Evolutionary conservation across 2,797 vertebrate species (phyloP), one percentile per base, ranked within the genome.

Genomic region (Tachyglossus aculeatus): DNA sequence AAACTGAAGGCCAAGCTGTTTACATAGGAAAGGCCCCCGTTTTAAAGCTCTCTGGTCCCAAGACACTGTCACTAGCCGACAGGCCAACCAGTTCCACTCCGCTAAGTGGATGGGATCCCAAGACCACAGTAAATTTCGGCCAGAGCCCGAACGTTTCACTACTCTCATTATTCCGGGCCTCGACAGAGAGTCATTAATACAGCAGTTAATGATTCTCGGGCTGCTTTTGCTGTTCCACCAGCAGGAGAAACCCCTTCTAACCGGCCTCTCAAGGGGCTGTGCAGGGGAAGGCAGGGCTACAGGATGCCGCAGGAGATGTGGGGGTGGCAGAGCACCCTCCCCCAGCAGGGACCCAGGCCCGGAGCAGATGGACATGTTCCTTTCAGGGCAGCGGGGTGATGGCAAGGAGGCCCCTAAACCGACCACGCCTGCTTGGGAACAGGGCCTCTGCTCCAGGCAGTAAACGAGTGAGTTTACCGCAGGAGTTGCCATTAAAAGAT

Each of bases 21-120:
- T 47, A 5, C 9, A 27, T 33, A 67, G 56, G 32, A 71, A 44
- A 69, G 47, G 50, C 31, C 48, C 45, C 5, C 41, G 52, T 24
- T 43, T 73, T 54, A 14, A 67, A 29, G 15, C 68, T 50, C 70
- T 44, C 52, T 40, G 19, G 47, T 71, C 60, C 71, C 71, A 53
- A 75, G 55, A 40, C 51, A 56, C 4, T 58, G 21, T 34, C 61
- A 60, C 21, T 37, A 62, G 50, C 16, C 4, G 52, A 36, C 22
- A 39, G 13, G n/a, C n/a, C n/a, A n/a, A n/a, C n/a, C n/a, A n/a
- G n/a, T n/a, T n/a, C 60, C 69, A 24, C 55, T 74, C 14, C 27
- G 64, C 24, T 44, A 9, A 60, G 76, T 37, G 69, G 15, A 34
- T 27, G n/a, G 48, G 39, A 51, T 59, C 15, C 13, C 41, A 34